Base-by-base conservation (phyloP, 1,140 invertebrate genomes). In the Tetramorium simillimum region DNA sequence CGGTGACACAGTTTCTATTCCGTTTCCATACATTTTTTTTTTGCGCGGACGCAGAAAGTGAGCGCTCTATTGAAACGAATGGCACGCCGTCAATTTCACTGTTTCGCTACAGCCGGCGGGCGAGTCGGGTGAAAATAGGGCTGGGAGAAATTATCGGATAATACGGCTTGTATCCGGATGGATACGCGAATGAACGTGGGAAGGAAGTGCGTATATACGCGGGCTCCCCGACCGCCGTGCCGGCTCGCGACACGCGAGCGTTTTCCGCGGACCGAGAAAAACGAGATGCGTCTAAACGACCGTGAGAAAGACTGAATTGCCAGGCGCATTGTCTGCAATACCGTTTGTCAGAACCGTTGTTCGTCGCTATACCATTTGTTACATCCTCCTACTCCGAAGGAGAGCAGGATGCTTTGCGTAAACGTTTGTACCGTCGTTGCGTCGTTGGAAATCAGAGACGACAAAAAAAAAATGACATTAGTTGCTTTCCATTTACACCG, bases 231-330 rank as follows among this genome's bases (percentile, higher is more conserved):
- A 67, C 33, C 62, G 21, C 43, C 9, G 37, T 49, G 21, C 43
- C 9, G 37, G 28, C 28, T 33, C 49, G 40, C 46, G 73, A 46
- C 82, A 82, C 78, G 78, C 65, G 75, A 58, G 78, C 85, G 73
- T 80, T 86, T 86, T 86, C 65, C 85, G 63, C 33, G 56, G 49
- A 72, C 67, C 58, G 33, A 72, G 67, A 86, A 82, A 86, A 86
- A 84, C 18, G 46, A 82, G 78, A 84, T 53, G 40, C 14, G 18
- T 60, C 43, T 72, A 72, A 72, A 84, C 63, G 67, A 84, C 53
- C 67, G 85, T 86, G 85, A 82, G 77, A 86, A 86, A 60, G 65
- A 6, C 40, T 78, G 62, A n/a, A 58, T 80, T n/a, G 24, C 21
- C 6, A 37, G 67, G 43, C 21, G 82, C 46, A 77, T 78, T 63